Conservation (phyloP, 2,113 vertebrate species). For the Psettodes erumei region DNA sequence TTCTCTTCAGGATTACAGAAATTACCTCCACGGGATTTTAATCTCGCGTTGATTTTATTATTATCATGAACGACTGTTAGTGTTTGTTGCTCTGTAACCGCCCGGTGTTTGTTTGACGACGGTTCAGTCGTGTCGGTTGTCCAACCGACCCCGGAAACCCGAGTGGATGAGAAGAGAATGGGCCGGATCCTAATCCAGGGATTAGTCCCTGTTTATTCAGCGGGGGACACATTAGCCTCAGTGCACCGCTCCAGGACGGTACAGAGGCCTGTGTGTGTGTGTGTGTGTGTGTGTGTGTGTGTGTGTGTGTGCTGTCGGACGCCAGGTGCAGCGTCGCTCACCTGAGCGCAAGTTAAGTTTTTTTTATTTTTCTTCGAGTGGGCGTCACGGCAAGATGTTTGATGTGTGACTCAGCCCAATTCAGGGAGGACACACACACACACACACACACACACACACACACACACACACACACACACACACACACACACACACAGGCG, state of each 20-base stretch:
- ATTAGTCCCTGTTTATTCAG: slow-evolving; percentile 65
- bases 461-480: no score
- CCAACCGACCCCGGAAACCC: no score
- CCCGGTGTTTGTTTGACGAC: no score
- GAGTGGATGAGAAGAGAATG: slow-evolving; percentile 55
- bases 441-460: no score
- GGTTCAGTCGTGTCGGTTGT: no score
- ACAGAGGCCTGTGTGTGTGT: slow-evolving; percentile 6
- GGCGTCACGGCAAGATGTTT: slow-evolving; percentile 65
- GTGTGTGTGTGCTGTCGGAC: background rate
- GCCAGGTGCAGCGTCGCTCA: slow-evolving; percentile 32
- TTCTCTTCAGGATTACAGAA: no score
- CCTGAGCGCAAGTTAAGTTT: slow-evolving; percentile 49
- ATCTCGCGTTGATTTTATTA: no score
- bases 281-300: slow-evolving; percentile 7
- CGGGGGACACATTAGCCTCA: slow-evolving; percentile 42
- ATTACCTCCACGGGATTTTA: no score
- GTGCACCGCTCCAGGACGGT: slow-evolving; percentile 23
- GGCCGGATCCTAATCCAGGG: slow-evolving; percentile 54
- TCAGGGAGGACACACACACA: slow-evolving; percentile 52
- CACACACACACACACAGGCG: no score
- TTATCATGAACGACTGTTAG: no score
- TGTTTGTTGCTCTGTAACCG: no score
- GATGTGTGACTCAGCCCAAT: slow-evolving; percentile 65
- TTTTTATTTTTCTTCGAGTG: slow-evolving; percentile 53